phyloP scores from a whole-genome alignment of 37 sponge, comb jelly and placozoan species.

The Tethya wilhelma region DNA sequence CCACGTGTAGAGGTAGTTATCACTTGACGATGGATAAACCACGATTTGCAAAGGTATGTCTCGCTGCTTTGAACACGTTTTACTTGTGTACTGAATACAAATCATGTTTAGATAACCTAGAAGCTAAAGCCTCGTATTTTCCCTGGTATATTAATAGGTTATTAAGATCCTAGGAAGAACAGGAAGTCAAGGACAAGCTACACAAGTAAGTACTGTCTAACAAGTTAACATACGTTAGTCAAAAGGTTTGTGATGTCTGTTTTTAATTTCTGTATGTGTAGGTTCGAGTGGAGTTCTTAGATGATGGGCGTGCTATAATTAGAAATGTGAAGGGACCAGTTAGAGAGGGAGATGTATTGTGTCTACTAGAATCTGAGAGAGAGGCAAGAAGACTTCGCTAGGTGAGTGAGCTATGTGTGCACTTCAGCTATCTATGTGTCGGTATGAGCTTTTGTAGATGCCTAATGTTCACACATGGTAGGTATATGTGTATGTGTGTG shows the following conservation, averaged over 20 bases:
- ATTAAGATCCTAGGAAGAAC: conserved; percentile 94
- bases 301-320: conserved; percentile 90
- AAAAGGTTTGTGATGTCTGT: too few relatives aligned
- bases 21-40: conserved; percentile 71
- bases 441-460: too few relatives aligned
- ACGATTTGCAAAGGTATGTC: conserved; percentile 54
- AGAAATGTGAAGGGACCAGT: conserved; percentile 98
- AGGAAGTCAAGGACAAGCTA: conserved; percentile 95
- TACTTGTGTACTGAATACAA: too few relatives aligned
- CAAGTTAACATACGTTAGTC: not conserved
- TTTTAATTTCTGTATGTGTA: too few relatives aligned
- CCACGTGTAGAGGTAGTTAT: too few relatives aligned
- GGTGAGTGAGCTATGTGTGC: too few relatives aligned
- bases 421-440: too few relatives aligned
- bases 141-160: too few relatives aligned
- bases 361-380: conserved; percentile 94
- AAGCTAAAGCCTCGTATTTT: too few relatives aligned
- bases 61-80: not conserved
- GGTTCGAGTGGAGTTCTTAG: conserved; percentile 93
- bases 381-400: conserved; percentile 97
- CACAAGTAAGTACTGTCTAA: conserved; percentile 70
- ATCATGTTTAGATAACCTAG: too few relatives aligned
- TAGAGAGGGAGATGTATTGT: conserved; percentile 95
- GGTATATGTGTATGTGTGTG: too few relatives aligned
- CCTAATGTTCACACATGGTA: too few relatives aligned